Percentiles rank a stretch among this genome's conserved stretches.
These are phyloP conservation scores for Pachymerium ferrugineum DNA, from an alignment of 2,888 invertebrate species.

Conservation along the genomic window DNA sequence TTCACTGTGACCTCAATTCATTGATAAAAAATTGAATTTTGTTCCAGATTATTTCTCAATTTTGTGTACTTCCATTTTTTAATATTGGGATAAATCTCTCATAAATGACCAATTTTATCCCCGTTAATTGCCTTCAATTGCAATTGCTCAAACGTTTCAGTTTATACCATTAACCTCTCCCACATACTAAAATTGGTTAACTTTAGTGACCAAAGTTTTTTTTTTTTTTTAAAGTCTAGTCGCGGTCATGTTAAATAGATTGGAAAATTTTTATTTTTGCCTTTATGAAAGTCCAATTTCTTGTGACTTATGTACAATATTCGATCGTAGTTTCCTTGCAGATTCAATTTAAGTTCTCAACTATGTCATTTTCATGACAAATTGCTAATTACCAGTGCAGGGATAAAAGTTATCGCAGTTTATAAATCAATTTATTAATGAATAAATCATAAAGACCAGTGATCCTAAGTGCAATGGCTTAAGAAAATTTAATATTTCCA, in stretches of 20 bases:
- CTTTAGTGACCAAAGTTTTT: neutral
- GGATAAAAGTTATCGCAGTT: neutral
- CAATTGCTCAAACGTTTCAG: no score
- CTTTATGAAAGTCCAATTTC: conserved; percentile 7
- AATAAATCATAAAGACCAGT: neutral
- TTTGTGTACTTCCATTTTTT: neutral
- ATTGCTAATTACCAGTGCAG: neutral
- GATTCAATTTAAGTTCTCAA: no score
- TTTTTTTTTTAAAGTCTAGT: neutral
- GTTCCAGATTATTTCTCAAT: conserved; percentile 14
- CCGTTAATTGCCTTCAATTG: neutral
- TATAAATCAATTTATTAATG: neutral
- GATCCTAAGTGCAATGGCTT: neutral
- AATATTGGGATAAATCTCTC: no score
- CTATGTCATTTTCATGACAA: neutral
- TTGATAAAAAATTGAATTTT: conserved; percentile 25
- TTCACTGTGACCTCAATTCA: conserved; percentile 24
- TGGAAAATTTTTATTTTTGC: neutral
- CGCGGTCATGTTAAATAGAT: conserved; percentile 10
- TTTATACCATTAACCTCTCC: no score
- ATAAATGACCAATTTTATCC: no score
- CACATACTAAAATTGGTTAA: neutral
- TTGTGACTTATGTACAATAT: no score
- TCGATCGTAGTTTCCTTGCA: no score
- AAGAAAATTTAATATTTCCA: neutral